Base-by-base conservation (phyloP, 2,888 invertebrate species). In the Erpobdella octoculata region DNA sequence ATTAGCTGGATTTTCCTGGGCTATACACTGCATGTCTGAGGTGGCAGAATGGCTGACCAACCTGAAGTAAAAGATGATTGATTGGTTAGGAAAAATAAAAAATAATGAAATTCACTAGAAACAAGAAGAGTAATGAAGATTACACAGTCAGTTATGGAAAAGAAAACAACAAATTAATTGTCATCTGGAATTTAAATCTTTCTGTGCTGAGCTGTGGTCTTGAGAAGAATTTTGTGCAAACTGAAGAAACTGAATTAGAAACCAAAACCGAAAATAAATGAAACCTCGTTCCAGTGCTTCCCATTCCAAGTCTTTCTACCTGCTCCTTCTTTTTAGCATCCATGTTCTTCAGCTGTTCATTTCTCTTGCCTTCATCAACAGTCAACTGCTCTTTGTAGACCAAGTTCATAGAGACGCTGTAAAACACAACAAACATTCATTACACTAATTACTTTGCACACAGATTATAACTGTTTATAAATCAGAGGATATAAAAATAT, bases 271-370 rank as follows among this genome's bases (percentile, higher is more conserved):
- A n/a, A n/a, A n/a, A n/a, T 25, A 6, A 18, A 9, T 62, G 74
- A 25, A 73, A 80, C 80, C 79, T 79, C 64, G 76, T 76, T 21
- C 79, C 78, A 59, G 75, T 76, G 74, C 78, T 78, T 35, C 82
- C 94, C 91, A 96, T 95, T 78, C 96, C 97, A 64, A 97, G 88
- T 67, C 97, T 87, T 83, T 96, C 95, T 78, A 91, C 86, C 83
- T 93, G 91, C 76, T 90, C 89, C 2, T 91, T 91, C 84, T 92
- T 94, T 75, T 88, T 87, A 0, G 92, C 91, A 84, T 93, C 91
- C 72, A 88, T 83, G 62, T 86, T 86, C 79, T 88, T 89, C 72
- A 90, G 71, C 81, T 89, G 88, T 71, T 90, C 89, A 78, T 90
- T 90, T 74, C 89, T 87, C 78, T 88, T 88, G 75, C 83, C 82